Evolutionary conservation across 1,140 invertebrate species (phyloP), one percentile per base, ranked within the genome.

Genomic region (Venustaconcha ellipsiformis): DNA sequence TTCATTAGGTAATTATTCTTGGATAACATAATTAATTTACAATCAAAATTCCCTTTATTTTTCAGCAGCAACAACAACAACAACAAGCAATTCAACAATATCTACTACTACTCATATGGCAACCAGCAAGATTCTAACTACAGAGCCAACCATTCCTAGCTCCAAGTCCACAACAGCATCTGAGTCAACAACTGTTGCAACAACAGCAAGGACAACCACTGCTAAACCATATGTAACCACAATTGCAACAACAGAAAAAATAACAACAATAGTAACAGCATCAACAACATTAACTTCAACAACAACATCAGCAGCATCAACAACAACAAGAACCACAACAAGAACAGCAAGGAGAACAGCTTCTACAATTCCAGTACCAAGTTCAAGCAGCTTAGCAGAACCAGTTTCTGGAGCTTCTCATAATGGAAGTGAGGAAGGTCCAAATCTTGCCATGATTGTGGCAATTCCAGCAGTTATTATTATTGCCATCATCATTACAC

Each of bases 381-480:
- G 23, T 23, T 62, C 59, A 62, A 62, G 23, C 18, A 57, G 37
- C 11, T 13, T 13, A 57, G 57, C 30, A n/a, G 26, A 56, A 20
- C 4, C n/a, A 56, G 6, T 20, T 8, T 37, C 37, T 20, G n/a
- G n/a, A 20, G 26, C 60, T 18, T 18, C 57, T 8, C 15, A 18
- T 14, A 3, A 12, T 14, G 3, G 62, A 20, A 58, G 15, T 63
- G 30, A 60, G 55, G 4, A 68, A 20, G 67, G 48, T 20, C 57
- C 74, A n/a, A 76, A 76, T 48, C 13, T 76, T 23, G 74, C 68
- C 2, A 63, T 76, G 17, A 64, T 67, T 37, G 58, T 70, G 13
- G 74, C 67, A 30, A 26, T 70, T 5, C 67, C 67, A 66, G 17
- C 67, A 15, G 23, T 76, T 15, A 30, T 71, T 15, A 57, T 76